A percentile compares a stretch with the other conserved stretches of the same genome.
These are phyloP conservation scores for Polylopha cassiicola DNA, from an alignment of 2,888 invertebrate species.

Conservation along the genomic window DNA sequence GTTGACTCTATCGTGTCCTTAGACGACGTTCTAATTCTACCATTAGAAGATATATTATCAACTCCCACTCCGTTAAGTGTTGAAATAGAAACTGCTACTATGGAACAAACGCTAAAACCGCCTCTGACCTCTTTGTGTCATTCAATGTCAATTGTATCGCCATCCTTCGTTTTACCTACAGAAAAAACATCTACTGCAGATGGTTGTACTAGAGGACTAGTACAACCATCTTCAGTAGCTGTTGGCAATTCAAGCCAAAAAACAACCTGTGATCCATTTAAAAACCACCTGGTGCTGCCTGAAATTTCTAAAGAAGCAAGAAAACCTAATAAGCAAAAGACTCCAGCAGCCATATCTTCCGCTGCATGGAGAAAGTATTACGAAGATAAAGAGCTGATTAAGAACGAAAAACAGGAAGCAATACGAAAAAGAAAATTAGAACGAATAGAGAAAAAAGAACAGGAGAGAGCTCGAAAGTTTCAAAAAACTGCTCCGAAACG, in stretches of 20 bases:
- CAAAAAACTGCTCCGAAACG: constrained; percentile 24
- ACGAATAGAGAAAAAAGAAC: constrained; percentile 22
- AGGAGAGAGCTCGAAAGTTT: constrained; percentile 21
- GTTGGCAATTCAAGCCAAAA: constrained; percentile 19
- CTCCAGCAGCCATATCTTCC: constrained; percentile 30
- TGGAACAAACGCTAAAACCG: constrained; percentile 13
- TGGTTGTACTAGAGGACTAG: constrained; percentile 15
- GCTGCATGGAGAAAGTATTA: constrained; percentile 27
- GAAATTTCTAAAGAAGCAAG: constrained; percentile 26
- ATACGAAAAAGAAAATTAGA: constrained; percentile 30
- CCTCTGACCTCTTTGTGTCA: constrained; percentile 17
- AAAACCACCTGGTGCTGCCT: constrained; percentile 29
- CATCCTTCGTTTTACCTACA: not conserved
- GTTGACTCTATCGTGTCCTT: constrained; percentile 25
- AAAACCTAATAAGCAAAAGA: constrained; percentile 28
- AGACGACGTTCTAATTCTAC: constrained; percentile 29
- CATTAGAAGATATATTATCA: constrained; percentile 15
- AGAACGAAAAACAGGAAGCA: constrained; percentile 28
- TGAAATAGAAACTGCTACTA: constrained; percentile 14
- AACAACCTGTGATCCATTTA: constrained; percentile 28
- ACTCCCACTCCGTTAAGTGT: constrained; percentile 19
- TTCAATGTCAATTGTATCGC: no score
- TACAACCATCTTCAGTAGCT: constrained; percentile 13
- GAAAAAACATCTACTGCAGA: not conserved
- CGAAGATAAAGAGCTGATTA: constrained; percentile 27